Base-by-base conservation (phyloP, 2,888 invertebrate species). In the Ophion ventricosus region DNA sequence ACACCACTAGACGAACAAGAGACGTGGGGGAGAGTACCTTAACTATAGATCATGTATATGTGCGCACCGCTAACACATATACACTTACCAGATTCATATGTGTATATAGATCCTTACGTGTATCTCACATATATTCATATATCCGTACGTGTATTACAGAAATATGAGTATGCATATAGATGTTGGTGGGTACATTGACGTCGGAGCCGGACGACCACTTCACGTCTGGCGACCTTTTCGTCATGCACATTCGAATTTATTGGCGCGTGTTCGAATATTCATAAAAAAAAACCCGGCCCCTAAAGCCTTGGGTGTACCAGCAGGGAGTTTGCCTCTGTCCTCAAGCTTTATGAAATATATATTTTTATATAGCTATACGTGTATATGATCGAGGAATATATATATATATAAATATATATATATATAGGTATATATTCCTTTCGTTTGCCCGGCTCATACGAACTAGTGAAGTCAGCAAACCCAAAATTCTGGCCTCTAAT, bases 201-300 rank as follows among this genome's bases (percentile, higher is more conserved):
- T 84, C 80, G 84, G 85, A 86, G 82, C 87, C 85, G 87, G 85
- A 88, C 88, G 88, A 91, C 92, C 92, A 92, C 92, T 92, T 92
- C 91, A 92, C 91, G 91, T 92, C 91, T 87, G 88, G 89, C 91
- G 92, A 92, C 91, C 92, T 91, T 91, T 91, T 90, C 90, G 91
- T 90, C 90, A 89, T 90, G 91, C 91, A 88, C 91, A 93, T 93
- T 93, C 91, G 91, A 91, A 92, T 91, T 92, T 92, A 92, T 92
- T 92, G 92, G 91, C 92, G 92, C 92, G 92, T 92, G 91, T 90
- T 90, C 89, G 91, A 91, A 91, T 91, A 91, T 91, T 91, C 91
- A 91, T 91, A 90, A 89, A 87, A 86, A 87, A 82, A 86, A 80
- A 73, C 75, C 40, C 54, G 67, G 77, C 83, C 78, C 83, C 78